A percentile compares a stretch with the other conserved stretches of the same genome.
phyloP scores from a whole-genome alignment of 2,888 invertebrate genomes.

The Suillia variegata region DNA sequence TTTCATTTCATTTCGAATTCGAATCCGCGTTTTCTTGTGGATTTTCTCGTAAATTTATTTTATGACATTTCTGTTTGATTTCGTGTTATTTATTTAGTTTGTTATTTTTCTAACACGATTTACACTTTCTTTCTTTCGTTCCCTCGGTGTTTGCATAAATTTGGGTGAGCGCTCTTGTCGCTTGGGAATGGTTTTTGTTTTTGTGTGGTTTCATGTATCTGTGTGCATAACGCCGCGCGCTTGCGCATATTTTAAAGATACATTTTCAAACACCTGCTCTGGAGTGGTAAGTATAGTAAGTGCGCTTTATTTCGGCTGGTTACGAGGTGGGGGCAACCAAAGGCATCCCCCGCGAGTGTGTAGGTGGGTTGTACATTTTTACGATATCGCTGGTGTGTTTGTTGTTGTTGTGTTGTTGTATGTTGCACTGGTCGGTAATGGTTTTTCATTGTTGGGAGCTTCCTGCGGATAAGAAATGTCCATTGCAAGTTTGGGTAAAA shows the following conservation, averaged over 20 bases:
- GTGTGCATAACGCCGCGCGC: slow-evolving; percentile 7
- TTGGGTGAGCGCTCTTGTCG: not conserved
- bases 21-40: not conserved
- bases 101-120: not conserved
- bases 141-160: not conserved
- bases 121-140: not conserved
- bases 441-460: too few species aligned
- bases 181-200: not conserved
- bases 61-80: not conserved
- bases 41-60: not conserved
- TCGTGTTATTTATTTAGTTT: too few species aligned
- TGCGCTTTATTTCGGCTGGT: not conserved
- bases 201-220: slow-evolving; percentile 12
- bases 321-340: not conserved
- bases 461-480: too few species aligned
- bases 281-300: too few species aligned
- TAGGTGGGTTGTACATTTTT: too few species aligned
- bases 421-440: too few species aligned
- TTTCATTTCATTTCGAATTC: too few species aligned
- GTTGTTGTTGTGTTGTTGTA: too few species aligned
- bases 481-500: too few species aligned
- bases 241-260: not conserved
- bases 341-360: too few species aligned
- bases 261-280: slow-evolving; percentile 12
- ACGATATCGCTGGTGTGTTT: too few species aligned